phyloP scores from a whole-genome alignment of 2,888 invertebrate species.

The Monoplex corrugatus region DNA sequence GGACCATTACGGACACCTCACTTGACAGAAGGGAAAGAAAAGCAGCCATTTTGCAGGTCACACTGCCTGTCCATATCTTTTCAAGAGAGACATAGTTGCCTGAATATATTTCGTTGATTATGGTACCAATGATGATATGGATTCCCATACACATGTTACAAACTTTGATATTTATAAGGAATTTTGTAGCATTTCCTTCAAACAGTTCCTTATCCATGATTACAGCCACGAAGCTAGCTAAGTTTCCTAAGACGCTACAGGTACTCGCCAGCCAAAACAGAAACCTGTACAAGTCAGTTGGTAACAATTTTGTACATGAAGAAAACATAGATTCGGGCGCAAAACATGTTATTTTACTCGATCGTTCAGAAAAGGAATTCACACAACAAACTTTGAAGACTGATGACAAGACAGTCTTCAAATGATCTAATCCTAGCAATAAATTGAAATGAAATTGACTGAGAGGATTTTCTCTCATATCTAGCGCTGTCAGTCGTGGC shows the following conservation, averaged over 20 bases:
- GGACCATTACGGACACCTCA: background rate
- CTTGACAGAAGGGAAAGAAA: background rate
- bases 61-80: background rate
- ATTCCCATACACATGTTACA: background rate
- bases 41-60: background rate
- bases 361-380: background rate
- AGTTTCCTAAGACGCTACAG: background rate
- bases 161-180: background rate
- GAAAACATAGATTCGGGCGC: background rate
- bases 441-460: background rate
- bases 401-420: background rate
- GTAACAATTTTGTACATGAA: background rate
- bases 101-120: background rate
- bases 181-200: background rate
- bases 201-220: background rate
- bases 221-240: background rate
- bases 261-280: background rate
- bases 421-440: background rate
- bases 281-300: background rate
- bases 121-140: background rate
- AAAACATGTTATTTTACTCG: background rate
- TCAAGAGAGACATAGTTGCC: background rate
- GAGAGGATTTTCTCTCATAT: background rate
- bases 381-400: constrained; percentile 26
- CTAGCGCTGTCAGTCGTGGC: background rate